Evolutionary conservation across 2,888 invertebrate genomes (phyloP).

Genomic region (Silvanus unidentatus): DNA sequence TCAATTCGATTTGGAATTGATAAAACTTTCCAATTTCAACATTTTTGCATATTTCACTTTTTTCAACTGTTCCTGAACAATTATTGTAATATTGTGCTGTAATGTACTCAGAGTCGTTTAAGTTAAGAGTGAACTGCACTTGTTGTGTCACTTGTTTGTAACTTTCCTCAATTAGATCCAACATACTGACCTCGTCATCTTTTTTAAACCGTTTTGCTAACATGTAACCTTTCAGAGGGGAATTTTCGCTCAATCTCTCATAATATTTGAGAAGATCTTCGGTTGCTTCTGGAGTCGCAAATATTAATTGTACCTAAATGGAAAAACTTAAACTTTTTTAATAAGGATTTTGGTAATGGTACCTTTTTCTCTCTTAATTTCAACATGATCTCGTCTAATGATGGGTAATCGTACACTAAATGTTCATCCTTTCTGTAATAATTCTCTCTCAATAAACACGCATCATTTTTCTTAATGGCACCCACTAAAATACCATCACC

Average conservation of each 20-base stretch:
- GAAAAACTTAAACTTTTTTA: no score
- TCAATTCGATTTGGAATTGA: conserved; percentile 58
- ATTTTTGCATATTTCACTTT: conserved; percentile 24
- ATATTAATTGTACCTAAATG: no score
- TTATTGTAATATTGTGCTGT: not conserved
- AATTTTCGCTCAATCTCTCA: not conserved
- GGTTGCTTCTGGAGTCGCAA: conserved; percentile 60
- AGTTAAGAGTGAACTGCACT: not conserved
- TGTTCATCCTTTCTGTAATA: no score
- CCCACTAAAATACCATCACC: conserved; percentile 72
- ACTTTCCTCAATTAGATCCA: conserved; percentile 74
- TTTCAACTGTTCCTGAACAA: not conserved
- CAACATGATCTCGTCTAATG: conserved; percentile 36
- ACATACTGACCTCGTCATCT: conserved; percentile 76
- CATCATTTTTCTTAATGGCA: conserved; percentile 16
- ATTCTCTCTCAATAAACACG: conserved; percentile 18
- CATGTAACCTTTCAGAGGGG: conserved; percentile 63
- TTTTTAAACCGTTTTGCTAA: conserved; percentile 74
- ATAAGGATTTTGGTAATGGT: no score
- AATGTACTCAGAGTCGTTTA: conserved; percentile 29
- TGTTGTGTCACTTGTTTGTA: conserved; percentile 63
- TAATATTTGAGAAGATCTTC: not conserved
- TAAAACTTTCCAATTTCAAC: conserved; percentile 58
- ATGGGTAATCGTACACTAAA: conserved; percentile 68
- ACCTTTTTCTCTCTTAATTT: conserved; percentile 33